Base-by-base conservation (phyloP, 2,888 invertebrate genomes). In the Agrotis puta region DNA sequence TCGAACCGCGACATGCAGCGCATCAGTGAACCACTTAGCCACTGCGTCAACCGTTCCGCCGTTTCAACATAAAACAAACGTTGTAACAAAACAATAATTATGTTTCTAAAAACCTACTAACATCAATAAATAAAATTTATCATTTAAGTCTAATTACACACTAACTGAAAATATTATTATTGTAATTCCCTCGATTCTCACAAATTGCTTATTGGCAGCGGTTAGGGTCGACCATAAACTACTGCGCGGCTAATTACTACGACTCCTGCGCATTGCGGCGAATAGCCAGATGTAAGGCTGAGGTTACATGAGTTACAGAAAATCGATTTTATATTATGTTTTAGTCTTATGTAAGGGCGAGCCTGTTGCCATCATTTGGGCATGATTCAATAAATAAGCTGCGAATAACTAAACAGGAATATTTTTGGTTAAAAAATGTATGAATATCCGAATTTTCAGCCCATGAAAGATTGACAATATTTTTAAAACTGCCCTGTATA, bases 221-320 rank as follows among this genome's bases (percentile, higher is more conserved):
- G 67, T 54, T 27, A 64, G 75, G 85, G 88, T 85, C 84, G 74
- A 51, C 77, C 77, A 84, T 91, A 91, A 90, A 89, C 85, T 82
- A 87, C 79, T 62, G 72, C 50, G 61, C 61, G 73, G 87, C 86
- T 91, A 90, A 90, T 90, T 89, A 88, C 85, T 75, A 70, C 64
- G 78, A 87, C 88, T 89, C 83, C 86, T 83, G 87, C 86, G 85
- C 87, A 81, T 77, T 69, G 67, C 69, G 43, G 73, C 57, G 70
- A 79, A 82, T 86, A 80, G 78, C 76, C 63, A 64, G 64, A 39
- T 18, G 47, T 79, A 79, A 78, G 68, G 84, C 71, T 64, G 68
- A 71, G 82, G 51, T 66, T 64, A 77, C 70, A 70, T 57, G 65
- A 47, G 56, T 45, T 48, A n/a, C 9, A 20, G 3, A 67, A 50